Conservation (phyloP, 2,113 vertebrate species). For the Furnarius figulus region DNA sequence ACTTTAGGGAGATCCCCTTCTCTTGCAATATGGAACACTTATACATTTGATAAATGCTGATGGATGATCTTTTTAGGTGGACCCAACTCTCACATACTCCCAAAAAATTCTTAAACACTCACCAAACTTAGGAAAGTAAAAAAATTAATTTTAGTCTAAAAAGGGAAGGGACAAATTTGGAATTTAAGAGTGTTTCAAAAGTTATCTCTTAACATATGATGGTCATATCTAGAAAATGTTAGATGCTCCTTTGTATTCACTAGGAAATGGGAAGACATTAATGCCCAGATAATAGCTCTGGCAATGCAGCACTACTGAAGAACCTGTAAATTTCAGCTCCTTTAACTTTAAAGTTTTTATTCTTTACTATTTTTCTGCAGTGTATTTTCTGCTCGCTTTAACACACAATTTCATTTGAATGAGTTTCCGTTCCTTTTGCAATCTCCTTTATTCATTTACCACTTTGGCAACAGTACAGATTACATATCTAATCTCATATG, state of each 20-base stretch:
- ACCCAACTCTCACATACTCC: neutral
- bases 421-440: neutral
- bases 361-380: neutral
- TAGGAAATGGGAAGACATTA: neutral
- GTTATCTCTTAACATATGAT: neutral
- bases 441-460: conserved; percentile 21
- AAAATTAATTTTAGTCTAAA: neutral
- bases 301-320: neutral
- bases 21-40: neutral
- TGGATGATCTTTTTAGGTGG: neutral
- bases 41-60: neutral
- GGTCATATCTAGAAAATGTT: neutral
- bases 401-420: neutral
- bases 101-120: neutral
- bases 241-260: neutral
- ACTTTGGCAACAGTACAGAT: neutral
- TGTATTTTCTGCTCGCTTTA: neutral
- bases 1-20: neutral
- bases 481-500: neutral
- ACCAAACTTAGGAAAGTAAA: neutral
- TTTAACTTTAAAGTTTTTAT: neutral
- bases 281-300: neutral
- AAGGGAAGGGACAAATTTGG: neutral
- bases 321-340: neutral
- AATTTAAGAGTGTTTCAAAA: neutral